Percentiles rank a stretch among this genome's conserved stretches.
phyloP scores from a whole-genome alignment of 1,140 invertebrate species.

The Propsilocerus akamusi region DNA sequence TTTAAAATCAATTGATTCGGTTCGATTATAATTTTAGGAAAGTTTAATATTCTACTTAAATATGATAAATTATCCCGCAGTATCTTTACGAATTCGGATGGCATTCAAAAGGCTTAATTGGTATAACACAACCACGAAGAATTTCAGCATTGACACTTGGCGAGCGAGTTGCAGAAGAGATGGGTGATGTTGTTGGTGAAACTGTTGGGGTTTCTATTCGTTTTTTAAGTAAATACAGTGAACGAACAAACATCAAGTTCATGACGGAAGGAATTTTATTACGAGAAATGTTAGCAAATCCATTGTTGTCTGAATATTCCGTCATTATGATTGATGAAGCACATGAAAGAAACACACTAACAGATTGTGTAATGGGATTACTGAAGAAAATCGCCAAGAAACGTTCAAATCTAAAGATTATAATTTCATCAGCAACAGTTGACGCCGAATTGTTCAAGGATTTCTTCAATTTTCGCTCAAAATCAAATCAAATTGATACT shows the following conservation, averaged over 20 bases:
- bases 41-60: neutral
- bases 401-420: conserved; percentile 61
- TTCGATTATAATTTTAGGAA: conserved; percentile 2
- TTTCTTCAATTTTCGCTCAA: conserved; percentile 69
- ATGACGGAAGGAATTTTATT: conserved; percentile 93
- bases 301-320: conserved; percentile 72
- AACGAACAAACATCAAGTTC: conserved; percentile 74
- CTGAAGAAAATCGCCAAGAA: conserved; percentile 86
- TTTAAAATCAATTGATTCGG: conserved; percentile 8
- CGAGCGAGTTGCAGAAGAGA: conserved; percentile 77
- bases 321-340: conserved; percentile 93
- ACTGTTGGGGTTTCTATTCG: conserved; percentile 84
- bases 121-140: conserved; percentile 79
- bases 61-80: conserved; percentile 28
- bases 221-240: conserved; percentile 64
- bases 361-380: conserved; percentile 86
- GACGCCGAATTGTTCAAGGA: conserved; percentile 72
- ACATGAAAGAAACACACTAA: conserved; percentile 82
- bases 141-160: conserved; percentile 83
- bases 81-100: conserved; percentile 86
- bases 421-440: conserved; percentile 90
- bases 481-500: conserved; percentile 36
- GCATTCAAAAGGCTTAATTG: conserved; percentile 51
- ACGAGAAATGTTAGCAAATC: conserved; percentile 88
- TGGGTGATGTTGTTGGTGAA: conserved; percentile 54